These are phyloP conservation scores for Xylota sylvarum DNA, from an alignment of 2,888 invertebrate species.

Conservation along the genomic window DNA sequence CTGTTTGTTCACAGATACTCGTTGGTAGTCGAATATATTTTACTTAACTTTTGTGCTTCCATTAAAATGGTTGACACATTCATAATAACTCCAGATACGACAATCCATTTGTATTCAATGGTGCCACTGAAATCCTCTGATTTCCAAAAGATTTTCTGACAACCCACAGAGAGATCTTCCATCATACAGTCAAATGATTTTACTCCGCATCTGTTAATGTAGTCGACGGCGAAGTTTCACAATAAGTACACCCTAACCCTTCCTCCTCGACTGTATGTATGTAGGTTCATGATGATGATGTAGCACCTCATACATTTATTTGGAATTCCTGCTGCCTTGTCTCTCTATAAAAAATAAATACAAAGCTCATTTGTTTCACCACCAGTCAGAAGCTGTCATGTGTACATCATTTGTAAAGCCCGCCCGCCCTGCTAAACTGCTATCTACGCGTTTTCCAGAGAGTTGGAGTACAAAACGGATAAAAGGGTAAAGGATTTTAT, in stretches of 20 bases:
- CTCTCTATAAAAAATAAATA: not conserved
- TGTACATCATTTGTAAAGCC: conserved; percentile 33
- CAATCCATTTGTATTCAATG: not conserved
- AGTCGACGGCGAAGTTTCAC: conserved; percentile 2
- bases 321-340: not conserved
- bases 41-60: not conserved
- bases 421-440: not conserved
- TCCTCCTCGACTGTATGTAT: not conserved
- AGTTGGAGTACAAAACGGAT: not conserved
- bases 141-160: not conserved
- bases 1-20: no score
- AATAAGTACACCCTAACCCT: not conserved
- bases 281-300: conserved; percentile 2
- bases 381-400: conserved; percentile 16
- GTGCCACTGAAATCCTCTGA: not conserved
- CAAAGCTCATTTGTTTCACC: conserved; percentile 16
- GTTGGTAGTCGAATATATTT: no score
- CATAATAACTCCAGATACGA: not conserved
- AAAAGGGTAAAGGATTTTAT: conserved; percentile 14
- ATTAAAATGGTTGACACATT: not conserved
- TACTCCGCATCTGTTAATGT: not conserved
- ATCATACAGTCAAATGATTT: not conserved
- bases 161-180: not conserved
- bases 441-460: not conserved
- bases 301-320: not conserved